Evolutionary conservation across 1,140 invertebrate genomes (phyloP).

Genomic region (Drosophila nebulosa): DNA sequence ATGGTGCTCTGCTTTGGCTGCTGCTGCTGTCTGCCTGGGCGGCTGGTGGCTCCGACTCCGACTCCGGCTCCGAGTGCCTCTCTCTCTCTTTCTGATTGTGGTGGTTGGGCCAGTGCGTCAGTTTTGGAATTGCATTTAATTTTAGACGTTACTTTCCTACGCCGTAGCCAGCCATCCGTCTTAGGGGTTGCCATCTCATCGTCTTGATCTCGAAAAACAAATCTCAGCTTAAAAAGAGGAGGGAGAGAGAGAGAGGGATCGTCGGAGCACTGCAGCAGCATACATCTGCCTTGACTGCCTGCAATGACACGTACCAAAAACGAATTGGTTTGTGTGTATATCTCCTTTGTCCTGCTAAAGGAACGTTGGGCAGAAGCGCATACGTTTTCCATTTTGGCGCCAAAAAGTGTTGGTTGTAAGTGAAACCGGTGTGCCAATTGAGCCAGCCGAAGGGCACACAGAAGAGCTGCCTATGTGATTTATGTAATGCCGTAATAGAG

Average conservation of each 20-base stretch:
- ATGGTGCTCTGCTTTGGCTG: neutral
- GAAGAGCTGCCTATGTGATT: neutral
- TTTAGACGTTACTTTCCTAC: conserved; percentile 54
- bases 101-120: neutral
- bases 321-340: conserved; percentile 13
- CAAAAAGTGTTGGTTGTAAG: neutral
- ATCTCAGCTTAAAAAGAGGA: conserved; percentile 24
- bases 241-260: too few relatives aligned
- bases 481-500: neutral
- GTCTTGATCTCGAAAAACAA: conserved; percentile 19
- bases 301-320: conserved; percentile 40
- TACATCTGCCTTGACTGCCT: conserved; percentile 35
- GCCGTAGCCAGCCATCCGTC: conserved; percentile 58
- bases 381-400: neutral
- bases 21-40: conserved; percentile 1
- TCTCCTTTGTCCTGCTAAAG: neutral
- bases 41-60: conserved; percentile 21
- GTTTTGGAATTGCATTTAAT: conserved; percentile 57
- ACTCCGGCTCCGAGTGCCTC: conserved; percentile 11
- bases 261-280: neutral
- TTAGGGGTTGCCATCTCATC: neutral
- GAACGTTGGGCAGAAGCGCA: neutral
- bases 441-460: neutral
- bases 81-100: neutral
- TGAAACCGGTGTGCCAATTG: neutral